A percentile compares a stretch with the other conserved stretches of the same genome.
Conservation (phyloP, 2,113 vertebrate genomes). For the Alectura lathami region DNA sequence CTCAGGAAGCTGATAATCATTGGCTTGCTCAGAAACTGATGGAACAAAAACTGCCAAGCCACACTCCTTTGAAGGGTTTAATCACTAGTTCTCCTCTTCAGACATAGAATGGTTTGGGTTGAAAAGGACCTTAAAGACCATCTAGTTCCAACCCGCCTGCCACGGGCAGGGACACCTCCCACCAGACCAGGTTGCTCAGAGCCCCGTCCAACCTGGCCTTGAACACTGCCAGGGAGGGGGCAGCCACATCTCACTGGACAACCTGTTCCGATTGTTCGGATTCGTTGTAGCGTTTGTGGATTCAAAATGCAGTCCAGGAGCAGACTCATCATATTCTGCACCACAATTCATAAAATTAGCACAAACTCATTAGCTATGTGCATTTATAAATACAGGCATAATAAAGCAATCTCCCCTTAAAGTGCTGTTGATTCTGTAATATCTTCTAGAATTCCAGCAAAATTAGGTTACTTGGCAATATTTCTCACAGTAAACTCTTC, state of each 20-base stretch:
- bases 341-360: constrained; percentile 15
- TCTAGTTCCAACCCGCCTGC: no score
- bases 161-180: no score
- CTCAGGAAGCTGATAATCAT: constrained; percentile 17
- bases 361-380: constrained; percentile 1
- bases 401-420: neutral
- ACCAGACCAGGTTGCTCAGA: no score
- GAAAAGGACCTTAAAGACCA: no score
- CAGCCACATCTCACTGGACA: no score
- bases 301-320: constrained; percentile 17
- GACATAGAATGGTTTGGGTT: no score
- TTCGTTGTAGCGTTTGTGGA: constrained; percentile 18
- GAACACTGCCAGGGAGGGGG: no score
- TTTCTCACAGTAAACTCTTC: neutral
- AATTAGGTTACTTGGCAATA: neutral
- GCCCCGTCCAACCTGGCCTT: no score
- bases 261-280: no score
- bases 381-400: neutral
- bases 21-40: neutral
- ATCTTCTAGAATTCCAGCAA: neutral
- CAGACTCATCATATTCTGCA: neutral
- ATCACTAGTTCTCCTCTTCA: constrained; percentile 33
- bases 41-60: constrained; percentile 23
- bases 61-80: constrained; percentile 27
- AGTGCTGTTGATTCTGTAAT: constrained; percentile 4